phyloP scores from a whole-genome alignment of 2,797 vertebrate species.

The Lepidocolaptes lacrymiger region DNA sequence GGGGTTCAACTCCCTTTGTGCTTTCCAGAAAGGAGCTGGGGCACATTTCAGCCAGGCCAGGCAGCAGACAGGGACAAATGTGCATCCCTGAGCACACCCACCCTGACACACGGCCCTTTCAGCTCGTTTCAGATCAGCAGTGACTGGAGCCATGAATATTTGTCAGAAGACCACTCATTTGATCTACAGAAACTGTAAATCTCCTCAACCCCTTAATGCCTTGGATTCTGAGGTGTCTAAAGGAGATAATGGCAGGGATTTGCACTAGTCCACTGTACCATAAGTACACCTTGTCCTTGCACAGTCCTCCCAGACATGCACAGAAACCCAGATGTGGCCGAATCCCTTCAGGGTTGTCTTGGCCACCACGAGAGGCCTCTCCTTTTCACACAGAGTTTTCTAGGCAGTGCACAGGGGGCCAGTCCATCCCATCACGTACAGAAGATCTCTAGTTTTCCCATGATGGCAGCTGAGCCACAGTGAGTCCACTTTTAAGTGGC shows the following conservation, averaged over 20 bases:
- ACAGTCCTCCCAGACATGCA: background rate
- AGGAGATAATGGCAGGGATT: background rate
- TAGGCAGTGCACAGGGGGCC: background rate
- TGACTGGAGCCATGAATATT: background rate
- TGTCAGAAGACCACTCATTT: background rate
- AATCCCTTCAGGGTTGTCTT: background rate
- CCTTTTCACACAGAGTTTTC: background rate
- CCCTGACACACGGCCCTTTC: fast-evolving
- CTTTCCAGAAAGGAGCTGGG: background rate
- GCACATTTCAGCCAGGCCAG: background rate
- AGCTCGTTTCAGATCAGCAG: background rate
- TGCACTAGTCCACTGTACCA: background rate
- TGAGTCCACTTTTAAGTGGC: fast-evolving
- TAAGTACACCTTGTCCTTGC: background rate
- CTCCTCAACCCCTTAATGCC: fast-evolving
- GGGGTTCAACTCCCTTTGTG: background rate
- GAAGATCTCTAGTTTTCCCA: background rate
- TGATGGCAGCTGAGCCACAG: background rate
- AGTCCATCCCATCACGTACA: background rate
- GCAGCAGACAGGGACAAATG: background rate
- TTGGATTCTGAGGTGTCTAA: background rate
- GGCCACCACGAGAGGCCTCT: background rate
- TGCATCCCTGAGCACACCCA: background rate
- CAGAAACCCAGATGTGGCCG: background rate
- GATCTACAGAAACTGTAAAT: background rate